Percentiles rank a stretch among this genome's conserved stretches.
These are phyloP conservation scores for Salvator merianae DNA, from an alignment of 2,113 vertebrate species.

Conservation along the genomic window DNA sequence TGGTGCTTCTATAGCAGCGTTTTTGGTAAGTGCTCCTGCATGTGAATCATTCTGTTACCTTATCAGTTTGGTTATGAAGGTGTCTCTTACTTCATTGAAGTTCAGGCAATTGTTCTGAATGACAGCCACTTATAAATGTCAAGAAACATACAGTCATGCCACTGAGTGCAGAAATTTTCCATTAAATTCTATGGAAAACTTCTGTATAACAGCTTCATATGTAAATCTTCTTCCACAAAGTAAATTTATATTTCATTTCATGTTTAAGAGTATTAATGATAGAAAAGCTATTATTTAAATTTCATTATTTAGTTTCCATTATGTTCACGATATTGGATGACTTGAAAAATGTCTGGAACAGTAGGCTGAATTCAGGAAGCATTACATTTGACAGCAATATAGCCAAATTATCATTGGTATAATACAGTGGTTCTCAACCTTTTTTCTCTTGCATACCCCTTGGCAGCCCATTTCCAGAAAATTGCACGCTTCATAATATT, in stretches of 20 bases:
- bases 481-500: too few species aligned
- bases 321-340: neutral
- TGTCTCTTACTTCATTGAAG: neutral
- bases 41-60: neutral
- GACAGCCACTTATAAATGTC: neutral
- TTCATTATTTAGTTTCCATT: neutral
- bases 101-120: neutral
- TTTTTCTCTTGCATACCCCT: too few species aligned
- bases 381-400: neutral
- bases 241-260: neutral
- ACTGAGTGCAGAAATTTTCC: neutral
- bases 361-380: neutral
- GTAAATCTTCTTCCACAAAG: neutral
- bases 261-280: neutral
- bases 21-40: slow-evolving; percentile 85
- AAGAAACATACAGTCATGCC: neutral
- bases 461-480: too few species aligned
- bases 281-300: neutral
- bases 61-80: neutral
- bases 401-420: neutral
- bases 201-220: too few species aligned
- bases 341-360: neutral
- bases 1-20: slow-evolving; percentile 91
- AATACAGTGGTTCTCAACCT: too few species aligned
- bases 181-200: neutral